A percentile compares a stretch with the other conserved stretches of the same genome.
phyloP scores from a whole-genome alignment of 2,888 invertebrate species.

The Campoplex nolae region DNA sequence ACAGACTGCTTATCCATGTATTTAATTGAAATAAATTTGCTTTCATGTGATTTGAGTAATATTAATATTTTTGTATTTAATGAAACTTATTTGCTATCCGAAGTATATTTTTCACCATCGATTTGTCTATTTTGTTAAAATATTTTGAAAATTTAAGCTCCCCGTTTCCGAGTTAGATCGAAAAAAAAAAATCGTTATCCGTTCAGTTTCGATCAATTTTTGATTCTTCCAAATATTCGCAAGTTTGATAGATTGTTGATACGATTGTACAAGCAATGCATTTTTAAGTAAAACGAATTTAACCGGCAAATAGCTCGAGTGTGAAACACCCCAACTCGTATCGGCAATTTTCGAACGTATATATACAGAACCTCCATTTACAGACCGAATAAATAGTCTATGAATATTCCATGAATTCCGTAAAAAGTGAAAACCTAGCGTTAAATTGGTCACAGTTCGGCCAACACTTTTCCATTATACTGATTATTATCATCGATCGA shows the following conservation, averaged over 20 bases:
- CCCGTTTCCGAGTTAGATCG: neutral
- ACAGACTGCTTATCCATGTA: neutral
- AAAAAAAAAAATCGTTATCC: neutral
- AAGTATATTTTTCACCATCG: neutral
- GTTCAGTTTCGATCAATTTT: neutral
- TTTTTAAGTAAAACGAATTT: conserved; percentile 62
- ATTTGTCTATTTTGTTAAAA: neutral
- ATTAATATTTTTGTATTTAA: neutral
- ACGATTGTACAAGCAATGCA: neutral
- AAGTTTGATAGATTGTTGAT: neutral
- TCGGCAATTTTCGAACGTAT: conserved; percentile 20
- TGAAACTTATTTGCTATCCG: no score
- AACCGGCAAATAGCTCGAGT: conserved; percentile 52
- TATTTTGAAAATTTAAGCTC: neutral
- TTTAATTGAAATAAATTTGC: neutral
- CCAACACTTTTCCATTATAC: conserved; percentile 24
- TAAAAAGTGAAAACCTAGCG: conserved; percentile 79
- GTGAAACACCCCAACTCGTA: conserved; percentile 49
- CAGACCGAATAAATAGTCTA: conserved; percentile 37
- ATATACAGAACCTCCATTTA: neutral
- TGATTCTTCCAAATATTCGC: neutral
- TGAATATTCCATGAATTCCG: conserved; percentile 36
- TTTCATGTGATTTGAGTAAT: neutral
- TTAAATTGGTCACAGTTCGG: conserved; percentile 76
- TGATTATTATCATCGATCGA: conserved; percentile 17